Evolutionary conservation across 2,797 vertebrate species (phyloP), one percentile per base, ranked within the genome.

Genomic region (Pyrocephalus nanus): DNA sequence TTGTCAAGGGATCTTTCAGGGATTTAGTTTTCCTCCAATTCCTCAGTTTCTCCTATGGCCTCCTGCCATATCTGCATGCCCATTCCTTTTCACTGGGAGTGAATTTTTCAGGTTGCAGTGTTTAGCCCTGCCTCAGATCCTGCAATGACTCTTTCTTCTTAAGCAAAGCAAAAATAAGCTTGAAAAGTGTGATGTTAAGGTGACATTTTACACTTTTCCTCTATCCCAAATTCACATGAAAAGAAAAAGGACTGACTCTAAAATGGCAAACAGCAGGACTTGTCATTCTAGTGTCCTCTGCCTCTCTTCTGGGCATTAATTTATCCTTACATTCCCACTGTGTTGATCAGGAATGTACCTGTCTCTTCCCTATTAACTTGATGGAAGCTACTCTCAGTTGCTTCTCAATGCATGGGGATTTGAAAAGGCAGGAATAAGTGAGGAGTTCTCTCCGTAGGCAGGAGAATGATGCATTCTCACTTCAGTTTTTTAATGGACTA

Each of bases 331-430:
- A 8, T 48, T 69, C 50, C 60, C 32, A 54, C 15, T 77, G 18
- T 74, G 40, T 54, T 48, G 65, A 27, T 74, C 26, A 16, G 15
- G n/a, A 42, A 29, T 17, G 8, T 61, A 66, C 38, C 40, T 75
- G 34, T 51, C 30, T 92, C 36, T 45, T 74, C 15, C 34, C 34
- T 45, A 0, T 36, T 47, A 32, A 5, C 58, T 34, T 64, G 36
- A 36, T 43, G 29, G 54, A 74, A 77, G 50, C 19, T 30, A 8
- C 15, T 14, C 3, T 86, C 43, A 67, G 19, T 42, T 16, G 42
- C 42, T 16, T 42, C 42, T 42, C 61, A n/a, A 0, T 42, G n/a
- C 6, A 36, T 0, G 0, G 15, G 32, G 50, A 45, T 92, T 69
- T 62, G 38, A 65, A 75, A 91, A 65, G 32, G 34, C 17, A 50